Base-by-base conservation (phyloP, 2,888 invertebrate genomes). In the Eupithecia abbreviata region DNA sequence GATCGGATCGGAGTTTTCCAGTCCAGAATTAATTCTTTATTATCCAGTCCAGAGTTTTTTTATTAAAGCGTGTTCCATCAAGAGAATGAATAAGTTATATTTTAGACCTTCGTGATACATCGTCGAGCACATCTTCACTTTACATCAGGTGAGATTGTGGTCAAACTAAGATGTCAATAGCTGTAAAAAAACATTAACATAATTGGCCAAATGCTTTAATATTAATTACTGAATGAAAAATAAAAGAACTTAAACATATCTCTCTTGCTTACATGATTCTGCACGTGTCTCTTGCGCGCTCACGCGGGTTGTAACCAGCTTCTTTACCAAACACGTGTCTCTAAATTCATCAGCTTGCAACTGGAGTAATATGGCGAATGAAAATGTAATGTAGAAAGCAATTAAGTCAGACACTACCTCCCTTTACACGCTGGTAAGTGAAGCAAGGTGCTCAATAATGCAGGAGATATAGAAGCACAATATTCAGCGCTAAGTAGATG, bases 371-470 rank as follows among this genome's bases (percentile, higher is more conserved):
- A 42, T 15, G 42, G 3, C 13, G 41, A 7, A 41, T 0, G 15
- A 15, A 42, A 15, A 66, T 42, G 66, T 42, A 13, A 42, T 15
- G 15, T 7, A 66, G 42, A 41, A 15, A 66, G 15, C 15, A 42
- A 66, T 66, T 42, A 66, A 15, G 42, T 42, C 15, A 42, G 15
- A 66, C 66, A 66, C 42, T 9, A 18, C n/a, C 18, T 66, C 42
- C 42, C 66, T 42, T 15, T 18, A 42, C 15, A 6, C 13, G 7
- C 42, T 18, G 66, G 5, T 41, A 41, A 5, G 41, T 15, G 66
- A 18, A 58, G n/a, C 55, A 7, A 66, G 66, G 15, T 66, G 42
- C 42, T 66, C 66, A 66, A 66, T 66, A 66, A 66, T 66, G 66
- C 42, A 66, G 42, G 66, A 42, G 6, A 42, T 15, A 66, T 41